Percentiles rank a stretch among this genome's conserved stretches.
phyloP scores from a whole-genome alignment of 2,888 invertebrate species.

The Mongoloraphidia duomilia region DNA sequence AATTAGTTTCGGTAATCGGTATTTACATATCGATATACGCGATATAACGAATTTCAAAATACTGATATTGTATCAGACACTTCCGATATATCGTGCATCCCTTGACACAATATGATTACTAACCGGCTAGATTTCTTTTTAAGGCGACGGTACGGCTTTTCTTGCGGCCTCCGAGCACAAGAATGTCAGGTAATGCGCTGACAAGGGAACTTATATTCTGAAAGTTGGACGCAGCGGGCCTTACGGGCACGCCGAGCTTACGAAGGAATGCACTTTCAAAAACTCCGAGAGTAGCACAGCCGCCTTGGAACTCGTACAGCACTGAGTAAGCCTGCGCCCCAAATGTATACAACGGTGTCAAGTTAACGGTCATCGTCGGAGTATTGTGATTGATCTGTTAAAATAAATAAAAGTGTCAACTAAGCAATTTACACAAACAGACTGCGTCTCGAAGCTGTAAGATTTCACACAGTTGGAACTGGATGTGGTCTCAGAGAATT shows the following conservation, averaged over 20 bases:
- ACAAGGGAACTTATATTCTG: constrained; percentile 25
- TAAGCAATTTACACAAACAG: too few relatives aligned
- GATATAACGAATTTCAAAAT: too few relatives aligned
- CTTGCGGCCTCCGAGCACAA: constrained; percentile 24
- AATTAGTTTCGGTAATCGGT: too few relatives aligned
- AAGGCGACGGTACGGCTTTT: constrained; percentile 32
- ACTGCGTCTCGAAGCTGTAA: too few relatives aligned
- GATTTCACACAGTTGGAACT: too few relatives aligned
- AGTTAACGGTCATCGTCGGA: constrained; percentile 1
- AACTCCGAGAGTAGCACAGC: constrained; percentile 20
- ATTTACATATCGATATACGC: too few relatives aligned
- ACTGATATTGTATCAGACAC: too few relatives aligned
- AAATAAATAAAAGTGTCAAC: neutral
- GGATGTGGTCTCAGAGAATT: too few relatives aligned
- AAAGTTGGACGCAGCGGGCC: constrained; percentile 22
- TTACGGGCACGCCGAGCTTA: constrained; percentile 22
- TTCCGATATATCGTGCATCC: too few relatives aligned
- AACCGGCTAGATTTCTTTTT: constrained; percentile 34
- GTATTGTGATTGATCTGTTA: neutral
- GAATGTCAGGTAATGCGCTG: constrained; percentile 23
- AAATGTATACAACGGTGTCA: constrained; percentile 24
- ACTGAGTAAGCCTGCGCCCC: constrained; percentile 27
- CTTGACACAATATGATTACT: constrained; percentile 10
- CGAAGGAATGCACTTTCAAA: constrained; percentile 22
- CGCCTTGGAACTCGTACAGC: constrained; percentile 21